Evolutionary conservation across 2,888 invertebrate species (phyloP).

Genomic region (Aspidiotus destructor): DNA sequence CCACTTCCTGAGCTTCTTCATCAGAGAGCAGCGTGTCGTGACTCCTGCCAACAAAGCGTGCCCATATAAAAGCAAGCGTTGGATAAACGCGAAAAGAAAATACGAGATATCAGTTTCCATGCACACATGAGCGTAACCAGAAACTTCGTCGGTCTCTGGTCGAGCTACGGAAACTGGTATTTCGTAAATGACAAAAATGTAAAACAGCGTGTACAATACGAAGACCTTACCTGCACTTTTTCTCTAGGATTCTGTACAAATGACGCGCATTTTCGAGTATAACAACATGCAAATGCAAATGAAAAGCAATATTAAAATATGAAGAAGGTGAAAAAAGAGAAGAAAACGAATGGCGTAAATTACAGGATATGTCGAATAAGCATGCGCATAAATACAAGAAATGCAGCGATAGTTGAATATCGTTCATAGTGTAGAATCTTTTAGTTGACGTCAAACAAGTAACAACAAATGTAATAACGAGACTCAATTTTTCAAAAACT

Average conservation of each 20-base stretch:
- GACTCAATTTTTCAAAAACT: too few species aligned
- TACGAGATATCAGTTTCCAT: neutral
- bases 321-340: constrained; percentile 30
- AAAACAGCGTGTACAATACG: neutral
- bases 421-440: too few species aligned
- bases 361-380: neutral
- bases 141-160: too few species aligned
- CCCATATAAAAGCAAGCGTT: neutral
- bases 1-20: constrained; percentile 83
- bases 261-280: constrained; percentile 26
- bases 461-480: too few species aligned
- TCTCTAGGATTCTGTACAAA: constrained; percentile 35
- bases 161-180: too few species aligned
- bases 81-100: neutral
- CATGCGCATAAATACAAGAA: neutral
- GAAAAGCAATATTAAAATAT: constrained; percentile 37
- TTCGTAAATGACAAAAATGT: neutral
- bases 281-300: constrained; percentile 37
- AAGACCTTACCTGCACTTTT: constrained; percentile 34
- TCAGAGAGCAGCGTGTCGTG: constrained; percentile 59
- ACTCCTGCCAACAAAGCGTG: constrained; percentile 29
- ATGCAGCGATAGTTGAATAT: too few species aligned
- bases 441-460: too few species aligned
- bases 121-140: too few species aligned
- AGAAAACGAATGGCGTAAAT: neutral